These are phyloP conservation scores for Tonatia bakeri DNA, from an alignment of 2,113 vertebrate species.

Conservation along the genomic window DNA sequence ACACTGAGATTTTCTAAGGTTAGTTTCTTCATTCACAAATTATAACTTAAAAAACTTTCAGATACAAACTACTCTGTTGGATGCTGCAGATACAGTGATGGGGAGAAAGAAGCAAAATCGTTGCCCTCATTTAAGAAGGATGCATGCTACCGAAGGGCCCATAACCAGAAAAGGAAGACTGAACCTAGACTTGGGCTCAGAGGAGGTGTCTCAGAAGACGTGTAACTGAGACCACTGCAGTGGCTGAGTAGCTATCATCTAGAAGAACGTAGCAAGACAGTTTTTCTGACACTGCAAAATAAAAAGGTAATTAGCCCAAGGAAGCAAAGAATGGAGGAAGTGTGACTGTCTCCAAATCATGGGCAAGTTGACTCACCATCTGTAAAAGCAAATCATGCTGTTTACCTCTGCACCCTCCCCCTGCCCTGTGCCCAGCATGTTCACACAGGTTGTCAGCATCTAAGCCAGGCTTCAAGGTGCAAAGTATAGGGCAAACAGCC, in stretches of 20 bases:
- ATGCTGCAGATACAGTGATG: not conserved
- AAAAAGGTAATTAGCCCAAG: not conserved
- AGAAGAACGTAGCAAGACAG: not conserved
- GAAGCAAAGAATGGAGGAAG: not conserved
- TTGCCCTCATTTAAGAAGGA: not conserved
- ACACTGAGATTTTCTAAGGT: not conserved
- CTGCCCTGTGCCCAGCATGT: not conserved
- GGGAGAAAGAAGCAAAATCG: not conserved
- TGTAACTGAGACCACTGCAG: not conserved
- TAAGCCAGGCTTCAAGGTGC: not conserved
- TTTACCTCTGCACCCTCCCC: not conserved
- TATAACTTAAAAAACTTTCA: not conserved
- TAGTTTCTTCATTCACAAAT: not conserved
- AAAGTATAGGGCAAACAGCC: not conserved
- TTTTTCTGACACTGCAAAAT: not conserved
- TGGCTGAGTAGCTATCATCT: not conserved
- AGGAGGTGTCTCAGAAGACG: not conserved
- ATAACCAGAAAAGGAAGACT: not conserved
- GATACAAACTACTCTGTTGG: not conserved
- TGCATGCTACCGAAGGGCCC: too few species aligned
- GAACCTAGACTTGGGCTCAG: not conserved
- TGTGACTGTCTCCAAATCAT: not conserved
- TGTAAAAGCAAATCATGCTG: not conserved
- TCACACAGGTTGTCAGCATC: not conserved
- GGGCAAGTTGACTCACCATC: not conserved